Percentiles rank a stretch among this genome's conserved stretches.
phyloP scores from a whole-genome alignment of 1,140 invertebrate genomes.

The Drosophila funebris region DNA sequence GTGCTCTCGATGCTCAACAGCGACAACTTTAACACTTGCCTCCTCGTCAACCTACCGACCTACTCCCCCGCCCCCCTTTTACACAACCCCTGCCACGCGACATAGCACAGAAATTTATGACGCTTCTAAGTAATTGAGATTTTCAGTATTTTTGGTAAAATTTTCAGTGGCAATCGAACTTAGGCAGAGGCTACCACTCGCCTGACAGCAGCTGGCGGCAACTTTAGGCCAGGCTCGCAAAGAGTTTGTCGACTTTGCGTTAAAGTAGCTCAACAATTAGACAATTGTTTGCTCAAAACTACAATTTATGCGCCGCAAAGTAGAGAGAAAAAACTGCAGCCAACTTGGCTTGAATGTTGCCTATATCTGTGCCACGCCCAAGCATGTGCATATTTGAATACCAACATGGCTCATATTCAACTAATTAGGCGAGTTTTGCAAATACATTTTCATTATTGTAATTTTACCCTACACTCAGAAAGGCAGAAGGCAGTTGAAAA shows the following conservation, averaged over 20 bases:
- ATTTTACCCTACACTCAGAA: conserved; percentile 59
- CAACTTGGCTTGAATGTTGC: conserved; percentile 9
- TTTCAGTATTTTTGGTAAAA: conserved; percentile 7
- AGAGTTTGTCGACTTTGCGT: not conserved
- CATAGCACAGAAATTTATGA: conserved; percentile 46
- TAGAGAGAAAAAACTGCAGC: not conserved
- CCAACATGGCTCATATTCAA: conserved; percentile 79
- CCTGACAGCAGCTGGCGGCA: conserved; percentile 2
- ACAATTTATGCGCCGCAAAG: not conserved
- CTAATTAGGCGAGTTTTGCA: conserved; percentile 79
- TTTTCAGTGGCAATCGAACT: conserved; percentile 4
- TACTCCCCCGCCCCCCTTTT: no score
- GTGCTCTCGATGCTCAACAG: conserved; percentile 46
- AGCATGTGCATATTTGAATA: conserved; percentile 76
- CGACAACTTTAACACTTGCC: conserved; percentile 73
- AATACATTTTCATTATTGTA: conserved; percentile 83
- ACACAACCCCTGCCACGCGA: not conserved
- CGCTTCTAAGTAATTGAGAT: conserved; percentile 56
- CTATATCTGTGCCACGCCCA: conserved; percentile 60
- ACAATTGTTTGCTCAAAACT: not conserved
- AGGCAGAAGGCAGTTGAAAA: not conserved
- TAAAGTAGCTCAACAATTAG: conserved; percentile 22
- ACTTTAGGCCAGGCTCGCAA: not conserved
- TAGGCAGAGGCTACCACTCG: not conserved
- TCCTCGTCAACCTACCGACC: not conserved